phyloP scores from a whole-genome alignment of 2,888 invertebrate species.

The Drosophila pseudotalamancana region DNA sequence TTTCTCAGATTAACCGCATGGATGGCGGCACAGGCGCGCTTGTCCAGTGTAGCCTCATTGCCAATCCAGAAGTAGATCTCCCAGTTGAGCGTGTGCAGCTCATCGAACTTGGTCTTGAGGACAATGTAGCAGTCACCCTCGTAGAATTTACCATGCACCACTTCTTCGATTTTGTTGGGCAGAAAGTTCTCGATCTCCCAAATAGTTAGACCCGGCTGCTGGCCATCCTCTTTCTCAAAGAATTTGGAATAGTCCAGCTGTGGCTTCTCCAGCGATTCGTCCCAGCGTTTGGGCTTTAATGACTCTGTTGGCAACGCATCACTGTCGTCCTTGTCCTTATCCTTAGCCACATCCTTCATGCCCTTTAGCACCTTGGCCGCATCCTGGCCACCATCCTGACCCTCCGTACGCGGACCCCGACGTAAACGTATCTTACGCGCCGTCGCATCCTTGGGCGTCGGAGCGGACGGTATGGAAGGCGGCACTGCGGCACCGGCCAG shows the following conservation, averaged over 20 bases:
- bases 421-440: conserved; percentile 96
- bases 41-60: conserved; percentile 93
- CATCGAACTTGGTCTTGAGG: conserved; percentile 93
- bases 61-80: conserved; percentile 99
- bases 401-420: conserved; percentile 90
- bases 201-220: conserved; percentile 94
- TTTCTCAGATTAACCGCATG: conserved; percentile 99
- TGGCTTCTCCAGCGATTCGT: conserved; percentile 97
- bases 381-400: conserved; percentile 89
- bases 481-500: conserved; percentile 95
- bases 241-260: conserved; percentile 98
- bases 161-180: conserved; percentile 97
- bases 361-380: conserved; percentile 95
- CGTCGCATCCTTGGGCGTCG: conserved; percentile 93
- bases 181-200: conserved; percentile 99
- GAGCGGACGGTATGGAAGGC: conserved; percentile 88
- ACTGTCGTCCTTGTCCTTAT: conserved; percentile 87
- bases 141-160: conserved; percentile 98
- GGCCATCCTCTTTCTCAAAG: conserved; percentile 97
- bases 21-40: conserved; percentile 88
- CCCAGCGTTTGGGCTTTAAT: conserved; percentile 96
- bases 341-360: conserved; percentile 88
- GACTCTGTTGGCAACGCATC: conserved; percentile 77
- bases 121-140: conserved; percentile 99
- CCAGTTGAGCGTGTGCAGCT: conserved; percentile 94